A percentile compares a stretch with the other conserved stretches of the same genome.
phyloP scores from a whole-genome alignment of 2,797 vertebrate species.

The Falco biarmicus region DNA sequence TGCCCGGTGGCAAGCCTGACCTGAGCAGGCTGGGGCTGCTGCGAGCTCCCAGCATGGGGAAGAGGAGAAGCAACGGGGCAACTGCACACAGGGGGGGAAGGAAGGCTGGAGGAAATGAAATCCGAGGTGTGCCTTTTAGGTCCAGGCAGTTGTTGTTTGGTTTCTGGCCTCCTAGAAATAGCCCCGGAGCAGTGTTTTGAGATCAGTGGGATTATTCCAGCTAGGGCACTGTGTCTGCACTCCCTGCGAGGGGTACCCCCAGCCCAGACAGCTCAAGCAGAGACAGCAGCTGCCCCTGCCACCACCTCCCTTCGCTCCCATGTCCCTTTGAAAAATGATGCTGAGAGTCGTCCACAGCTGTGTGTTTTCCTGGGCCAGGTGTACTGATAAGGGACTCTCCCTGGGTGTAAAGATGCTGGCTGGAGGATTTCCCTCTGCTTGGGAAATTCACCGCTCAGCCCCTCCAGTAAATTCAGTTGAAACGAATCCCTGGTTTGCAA shows the following conservation, averaged over 20 bases:
- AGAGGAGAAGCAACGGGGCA: neutral
- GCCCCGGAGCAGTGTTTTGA: neutral
- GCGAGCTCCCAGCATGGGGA: rapidly evolving
- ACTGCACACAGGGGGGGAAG: rapidly evolving
- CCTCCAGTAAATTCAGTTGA: rapidly evolving
- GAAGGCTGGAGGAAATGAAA: neutral
- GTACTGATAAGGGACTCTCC: neutral
- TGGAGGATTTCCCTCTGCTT: neutral
- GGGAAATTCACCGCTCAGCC: neutral
- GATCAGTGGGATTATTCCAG: neutral
- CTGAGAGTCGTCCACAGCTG: neutral
- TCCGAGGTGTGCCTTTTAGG: neutral
- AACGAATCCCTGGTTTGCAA: neutral
- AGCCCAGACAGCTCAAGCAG: neutral
- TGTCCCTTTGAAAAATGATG: neutral
- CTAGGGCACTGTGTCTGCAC: neutral
- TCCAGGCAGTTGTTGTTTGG: constrained; percentile 35
- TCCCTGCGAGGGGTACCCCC: neutral
- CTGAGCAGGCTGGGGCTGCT: neutral
- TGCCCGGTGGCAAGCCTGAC: neutral
- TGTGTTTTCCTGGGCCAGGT: neutral
- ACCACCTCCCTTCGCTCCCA: rapidly evolving
- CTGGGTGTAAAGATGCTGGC: neutral
- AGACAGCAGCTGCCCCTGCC: neutral
- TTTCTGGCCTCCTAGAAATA: constrained; percentile 1